Conservation (phyloP, 2,888 invertebrate genomes). For the Cosmia trapezina region DNA sequence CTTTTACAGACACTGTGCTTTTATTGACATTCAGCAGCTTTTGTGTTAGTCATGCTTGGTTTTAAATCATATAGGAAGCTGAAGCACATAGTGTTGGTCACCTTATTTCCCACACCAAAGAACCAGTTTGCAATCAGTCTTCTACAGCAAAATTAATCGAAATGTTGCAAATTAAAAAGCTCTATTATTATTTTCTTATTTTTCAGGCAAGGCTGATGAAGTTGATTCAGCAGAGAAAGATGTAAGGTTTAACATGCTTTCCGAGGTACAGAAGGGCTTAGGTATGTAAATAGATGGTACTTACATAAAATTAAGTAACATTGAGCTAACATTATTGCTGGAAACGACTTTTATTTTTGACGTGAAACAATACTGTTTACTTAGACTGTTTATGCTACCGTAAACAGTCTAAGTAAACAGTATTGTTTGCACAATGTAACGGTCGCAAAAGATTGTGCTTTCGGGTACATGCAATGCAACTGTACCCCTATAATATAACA, state of each 20-base stretch:
- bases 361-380: not conserved
- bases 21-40: not conserved
- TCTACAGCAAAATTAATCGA: not conserved
- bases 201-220: not conserved
- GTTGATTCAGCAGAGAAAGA: not conserved
- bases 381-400: too few species aligned
- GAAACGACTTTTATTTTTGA: not conserved
- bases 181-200: too few species aligned
- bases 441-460: not conserved
- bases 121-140: not conserved
- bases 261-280: not conserved
- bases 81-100: not conserved
- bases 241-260: not conserved
- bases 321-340: not conserved
- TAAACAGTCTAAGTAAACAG: too few species aligned
- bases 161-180: not conserved
- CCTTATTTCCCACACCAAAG: not conserved
- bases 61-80: not conserved
- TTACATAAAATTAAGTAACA: not conserved
- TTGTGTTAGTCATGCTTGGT: not conserved
- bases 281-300: not conserved
- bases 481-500: too few species aligned
- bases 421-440: not conserved
- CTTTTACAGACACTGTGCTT: not conserved
- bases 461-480: not conserved